phyloP scores from a whole-genome alignment of 2,113 vertebrate genomes.

The Andinoacara biseriatus region DNA sequence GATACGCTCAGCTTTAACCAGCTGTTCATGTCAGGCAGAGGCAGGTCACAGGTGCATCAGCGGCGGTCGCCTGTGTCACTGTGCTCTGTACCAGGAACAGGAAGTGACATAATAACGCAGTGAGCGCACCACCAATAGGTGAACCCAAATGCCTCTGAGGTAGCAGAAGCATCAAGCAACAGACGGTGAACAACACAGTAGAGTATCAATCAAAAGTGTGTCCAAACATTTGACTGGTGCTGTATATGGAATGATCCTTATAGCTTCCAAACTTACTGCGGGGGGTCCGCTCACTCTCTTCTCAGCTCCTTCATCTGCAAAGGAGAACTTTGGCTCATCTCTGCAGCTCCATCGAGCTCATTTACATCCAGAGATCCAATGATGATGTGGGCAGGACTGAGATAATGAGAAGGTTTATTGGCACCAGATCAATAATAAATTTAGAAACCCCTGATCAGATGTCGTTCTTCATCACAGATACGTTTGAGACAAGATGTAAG shows the following conservation, averaged over 20 bases:
- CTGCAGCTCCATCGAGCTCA: background rate
- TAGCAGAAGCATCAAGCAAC: no score
- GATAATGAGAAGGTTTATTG: background rate
- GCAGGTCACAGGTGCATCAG: no score
- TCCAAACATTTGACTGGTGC: background rate
- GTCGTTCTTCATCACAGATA: background rate
- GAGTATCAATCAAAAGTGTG: no score
- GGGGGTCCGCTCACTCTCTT: no score
- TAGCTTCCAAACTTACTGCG: background rate
- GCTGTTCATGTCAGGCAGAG: no score
- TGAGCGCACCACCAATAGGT: no score
- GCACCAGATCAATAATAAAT: background rate
- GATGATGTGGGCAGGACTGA: background rate
- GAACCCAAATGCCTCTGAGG: no score
- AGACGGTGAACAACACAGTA: no score
- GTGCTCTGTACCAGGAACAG: no score
- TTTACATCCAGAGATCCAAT: background rate
- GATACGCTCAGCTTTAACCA: no score
- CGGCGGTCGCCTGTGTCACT: no score
- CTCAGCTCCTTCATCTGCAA: background rate
- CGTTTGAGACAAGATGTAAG: background rate
- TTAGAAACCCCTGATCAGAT: background rate
- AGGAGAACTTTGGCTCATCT: background rate
- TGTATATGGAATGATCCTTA: fast-evolving
- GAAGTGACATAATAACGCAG: no score